A percentile compares a stretch with the other conserved stretches of the same genome.
These are phyloP conservation scores for Gymnoscelis rufifasciata DNA, from an alignment of 2,888 invertebrate species.

Conservation along the genomic window DNA sequence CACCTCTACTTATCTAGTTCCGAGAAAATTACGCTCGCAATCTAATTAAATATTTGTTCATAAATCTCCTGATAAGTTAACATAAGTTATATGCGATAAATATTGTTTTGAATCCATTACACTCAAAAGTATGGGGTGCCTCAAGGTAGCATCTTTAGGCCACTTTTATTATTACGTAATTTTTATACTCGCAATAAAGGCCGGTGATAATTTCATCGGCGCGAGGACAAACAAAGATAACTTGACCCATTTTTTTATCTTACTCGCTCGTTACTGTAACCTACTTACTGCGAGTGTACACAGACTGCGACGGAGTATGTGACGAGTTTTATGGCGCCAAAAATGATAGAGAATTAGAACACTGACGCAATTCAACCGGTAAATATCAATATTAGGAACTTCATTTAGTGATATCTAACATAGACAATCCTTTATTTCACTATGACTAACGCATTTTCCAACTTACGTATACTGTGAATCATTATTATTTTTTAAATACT, in stretches of 20 bases:
- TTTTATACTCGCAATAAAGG: constrained; percentile 63
- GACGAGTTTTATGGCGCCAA: constrained; percentile 38
- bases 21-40: constrained; percentile 8
- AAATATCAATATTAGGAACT: constrained; percentile 15
- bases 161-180: constrained; percentile 46
- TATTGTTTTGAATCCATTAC: not conserved
- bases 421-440: constrained; percentile 20
- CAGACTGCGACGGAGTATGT: constrained; percentile 48
- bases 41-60: constrained; percentile 18
- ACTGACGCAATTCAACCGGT: constrained; percentile 36
- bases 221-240: constrained; percentile 76
- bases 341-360: constrained; percentile 36
- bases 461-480: constrained; percentile 22
- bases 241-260: constrained; percentile 79
- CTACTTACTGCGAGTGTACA: constrained; percentile 63
- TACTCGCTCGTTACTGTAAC: constrained; percentile 65
- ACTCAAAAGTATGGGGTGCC: constrained; percentile 23
- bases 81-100: constrained; percentile 1
- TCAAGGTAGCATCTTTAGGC: constrained; percentile 29
- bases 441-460: constrained; percentile 27
- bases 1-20: constrained; percentile 9
- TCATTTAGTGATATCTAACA: constrained; percentile 1
- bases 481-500: constrained; percentile 33
- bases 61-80: not conserved
- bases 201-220: constrained; percentile 67